Evolutionary conservation across 2,888 invertebrate species (phyloP).

Genomic region (Drosophila meridiana): DNA sequence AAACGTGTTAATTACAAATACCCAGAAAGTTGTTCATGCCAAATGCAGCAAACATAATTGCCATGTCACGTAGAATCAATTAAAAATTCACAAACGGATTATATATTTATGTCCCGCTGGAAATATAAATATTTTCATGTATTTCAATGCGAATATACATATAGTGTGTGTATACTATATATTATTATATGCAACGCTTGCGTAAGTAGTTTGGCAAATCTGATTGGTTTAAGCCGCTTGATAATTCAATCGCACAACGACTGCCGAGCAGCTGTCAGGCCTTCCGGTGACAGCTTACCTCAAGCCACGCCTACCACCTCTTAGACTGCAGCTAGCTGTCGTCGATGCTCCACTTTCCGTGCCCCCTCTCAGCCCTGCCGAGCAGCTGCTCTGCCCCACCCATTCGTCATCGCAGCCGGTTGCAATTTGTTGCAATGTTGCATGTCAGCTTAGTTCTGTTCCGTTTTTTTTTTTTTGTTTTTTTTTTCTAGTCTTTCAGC

Average conservation of each 20-base stretch:
- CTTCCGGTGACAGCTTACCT: conserved; percentile 41
- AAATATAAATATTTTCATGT: neutral
- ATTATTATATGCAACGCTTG: conserved; percentile 13
- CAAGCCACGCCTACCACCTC: conserved; percentile 3
- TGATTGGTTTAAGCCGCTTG: conserved; percentile 57
- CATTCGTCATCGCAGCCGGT: conserved; percentile 57
- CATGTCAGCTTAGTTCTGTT: conserved; percentile 70
- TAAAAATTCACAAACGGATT: conserved; percentile 50
- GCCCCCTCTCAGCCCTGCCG: conserved; percentile 1
- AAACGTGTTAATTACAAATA: conserved; percentile 36
- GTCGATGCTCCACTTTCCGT: conserved; percentile 10
- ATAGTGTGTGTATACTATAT: neutral
- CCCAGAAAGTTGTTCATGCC: conserved; percentile 36
- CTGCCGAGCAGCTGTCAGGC: conserved; percentile 57
- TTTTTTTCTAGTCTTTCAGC: conserved; percentile 47
- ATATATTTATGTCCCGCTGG: conserved; percentile 1
- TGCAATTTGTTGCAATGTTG: conserved; percentile 79
- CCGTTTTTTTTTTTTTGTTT: neutral
- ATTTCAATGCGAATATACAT: neutral
- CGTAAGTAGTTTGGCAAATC: conserved; percentile 43
- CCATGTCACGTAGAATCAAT: conserved; percentile 50
- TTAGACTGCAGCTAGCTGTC: conserved; percentile 1
- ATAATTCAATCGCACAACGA: conserved; percentile 62
- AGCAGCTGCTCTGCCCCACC: neutral
- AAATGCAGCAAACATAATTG: conserved; percentile 42